These are phyloP conservation scores for Chaetoderma sp. DNA, from an alignment of 2,888 invertebrate species.

Conservation along the genomic window DNA sequence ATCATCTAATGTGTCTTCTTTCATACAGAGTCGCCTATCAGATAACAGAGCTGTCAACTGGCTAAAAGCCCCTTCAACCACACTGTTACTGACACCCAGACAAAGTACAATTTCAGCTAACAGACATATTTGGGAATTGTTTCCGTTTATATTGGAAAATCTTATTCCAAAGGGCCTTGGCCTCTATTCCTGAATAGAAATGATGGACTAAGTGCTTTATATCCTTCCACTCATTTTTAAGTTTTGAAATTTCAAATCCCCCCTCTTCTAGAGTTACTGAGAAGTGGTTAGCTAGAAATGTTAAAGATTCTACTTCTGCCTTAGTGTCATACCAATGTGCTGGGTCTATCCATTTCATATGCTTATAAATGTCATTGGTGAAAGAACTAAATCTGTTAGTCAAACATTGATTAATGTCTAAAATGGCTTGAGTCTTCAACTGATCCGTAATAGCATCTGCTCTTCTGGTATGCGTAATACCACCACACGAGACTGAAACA, in stretches of 20 bases:
- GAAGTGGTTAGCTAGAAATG: neutral
- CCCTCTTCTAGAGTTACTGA: neutral
- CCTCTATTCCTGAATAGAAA: neutral
- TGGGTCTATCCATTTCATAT: neutral
- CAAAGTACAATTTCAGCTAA: constrained; percentile 1
- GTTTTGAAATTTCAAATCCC: neutral
- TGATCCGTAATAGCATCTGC: neutral
- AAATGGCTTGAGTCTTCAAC: neutral
- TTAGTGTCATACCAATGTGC: neutral
- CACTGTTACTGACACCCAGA: neutral
- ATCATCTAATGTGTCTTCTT: neutral
- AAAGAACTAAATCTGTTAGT: neutral
- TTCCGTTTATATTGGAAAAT: neutral
- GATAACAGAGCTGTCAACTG: constrained; percentile 6
- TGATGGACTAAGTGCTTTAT: neutral
- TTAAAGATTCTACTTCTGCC: neutral
- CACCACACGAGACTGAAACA: neutral
- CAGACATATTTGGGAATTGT: constrained; percentile 3
- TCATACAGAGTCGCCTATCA: neutral
- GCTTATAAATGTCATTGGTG: neutral
- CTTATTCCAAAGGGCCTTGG: neutral
- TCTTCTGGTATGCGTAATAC: neutral
- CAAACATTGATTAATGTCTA: neutral
- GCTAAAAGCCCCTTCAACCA: neutral
- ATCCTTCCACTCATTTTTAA: neutral